phyloP scores from a whole-genome alignment of 2,113 vertebrate species.

The Barbus barbus region DNA sequence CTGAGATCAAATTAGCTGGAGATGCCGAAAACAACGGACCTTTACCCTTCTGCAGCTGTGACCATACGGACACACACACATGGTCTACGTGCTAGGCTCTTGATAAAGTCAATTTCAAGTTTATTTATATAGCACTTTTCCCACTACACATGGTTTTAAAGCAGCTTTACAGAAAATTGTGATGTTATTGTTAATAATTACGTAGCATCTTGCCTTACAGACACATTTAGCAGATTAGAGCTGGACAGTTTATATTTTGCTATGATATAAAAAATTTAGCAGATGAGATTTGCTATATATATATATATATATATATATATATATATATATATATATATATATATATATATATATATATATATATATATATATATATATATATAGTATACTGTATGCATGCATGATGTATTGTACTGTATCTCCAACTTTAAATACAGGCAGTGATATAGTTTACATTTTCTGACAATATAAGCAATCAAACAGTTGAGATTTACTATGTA shows the following conservation, averaged over 20 bases:
- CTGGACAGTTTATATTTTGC: neutral
- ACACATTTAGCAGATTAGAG: too few species aligned
- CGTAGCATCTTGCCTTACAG: neutral
- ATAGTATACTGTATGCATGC: too few species aligned
- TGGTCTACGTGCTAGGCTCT: neutral
- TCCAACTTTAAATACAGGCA: too few species aligned
- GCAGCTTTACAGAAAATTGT: neutral
- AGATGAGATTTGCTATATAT: too few species aligned
- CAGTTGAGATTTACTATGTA: too few species aligned
- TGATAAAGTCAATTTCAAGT: neutral
- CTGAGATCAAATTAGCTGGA: conserved; percentile 7
- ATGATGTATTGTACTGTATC: too few species aligned
- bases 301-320: too few species aligned
- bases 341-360: too few species aligned
- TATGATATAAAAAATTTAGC: neutral
- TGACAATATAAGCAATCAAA: too few species aligned
- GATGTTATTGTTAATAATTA: neutral
- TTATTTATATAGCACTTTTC: neutral
- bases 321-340: too few species aligned
- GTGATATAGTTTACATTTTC: too few species aligned
- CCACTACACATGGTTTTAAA: neutral
- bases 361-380: too few species aligned
- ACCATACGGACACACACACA: neutral
- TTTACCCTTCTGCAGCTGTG: neutral
- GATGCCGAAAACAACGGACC: neutral